Percentiles rank a stretch among this genome's conserved stretches.
Evolutionary conservation across 2,888 invertebrate species (phyloP).

Genomic region (Lycophotia porphyrea): DNA sequence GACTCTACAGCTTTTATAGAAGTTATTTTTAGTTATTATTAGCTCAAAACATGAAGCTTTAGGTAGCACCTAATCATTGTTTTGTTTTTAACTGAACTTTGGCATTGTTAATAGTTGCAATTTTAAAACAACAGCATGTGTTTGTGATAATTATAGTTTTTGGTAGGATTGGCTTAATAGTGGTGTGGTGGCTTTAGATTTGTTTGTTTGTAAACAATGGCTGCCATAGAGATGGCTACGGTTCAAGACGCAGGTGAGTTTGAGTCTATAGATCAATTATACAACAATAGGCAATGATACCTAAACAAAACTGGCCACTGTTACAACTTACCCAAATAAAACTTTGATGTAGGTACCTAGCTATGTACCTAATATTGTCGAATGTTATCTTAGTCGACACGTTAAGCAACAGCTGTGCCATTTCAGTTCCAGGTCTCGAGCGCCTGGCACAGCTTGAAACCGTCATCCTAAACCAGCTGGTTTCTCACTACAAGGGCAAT

Average conservation of each 20-base stretch:
- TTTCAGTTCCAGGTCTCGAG: conserved; percentile 35
- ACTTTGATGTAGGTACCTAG: not conserved
- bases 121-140: not conserved
- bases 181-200: not conserved
- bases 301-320: not conserved
- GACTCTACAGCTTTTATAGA: not conserved
- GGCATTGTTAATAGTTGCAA: not conserved
- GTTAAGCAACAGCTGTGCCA: not conserved
- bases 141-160: not conserved
- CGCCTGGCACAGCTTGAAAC: conserved; percentile 9
- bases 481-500: conserved; percentile 29
- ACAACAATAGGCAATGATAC: not conserved
- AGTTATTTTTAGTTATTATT: not conserved
- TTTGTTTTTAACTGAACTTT: not conserved
- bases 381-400: not conserved
- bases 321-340: not conserved
- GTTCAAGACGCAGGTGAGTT: not conserved
- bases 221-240: conserved; percentile 5
- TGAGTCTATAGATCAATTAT: not conserved
- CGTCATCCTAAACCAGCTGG: conserved; percentile 35
- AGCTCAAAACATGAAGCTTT: not conserved
- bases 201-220: conserved; percentile 26
- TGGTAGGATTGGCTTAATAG: not conserved
- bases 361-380: not conserved
- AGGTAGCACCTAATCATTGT: not conserved